Base-by-base conservation (phyloP, 2,888 invertebrate species). In the Malachius bipustulatus region DNA sequence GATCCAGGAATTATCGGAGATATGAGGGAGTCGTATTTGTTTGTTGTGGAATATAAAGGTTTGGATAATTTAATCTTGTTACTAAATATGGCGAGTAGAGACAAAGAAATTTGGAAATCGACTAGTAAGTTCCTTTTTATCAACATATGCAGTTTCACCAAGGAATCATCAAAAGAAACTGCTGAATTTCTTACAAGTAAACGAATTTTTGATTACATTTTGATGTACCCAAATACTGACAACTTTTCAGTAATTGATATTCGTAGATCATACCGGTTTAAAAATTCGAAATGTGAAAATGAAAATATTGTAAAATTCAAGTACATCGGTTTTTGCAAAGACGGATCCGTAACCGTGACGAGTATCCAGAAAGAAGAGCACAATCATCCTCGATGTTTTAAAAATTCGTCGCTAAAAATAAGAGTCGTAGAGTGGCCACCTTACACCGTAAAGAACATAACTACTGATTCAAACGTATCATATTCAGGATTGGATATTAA, bases 391-490 rank as follows among this genome's bases (percentile, higher is more conserved):
- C 38, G 37, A 1, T 43, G 52, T 34, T 40, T 58, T 16, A 45
- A 48, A 15, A 46, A 47, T 10, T 55, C 54, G 32, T 35, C 41
- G 8, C 36, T 58, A 3, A 45, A 45, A 36, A 47, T 54, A 3
- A 19, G 50, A 16, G 49, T 53, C 2, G 45, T 54, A 4, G 37
- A 49, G n/a, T 52, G 47, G 44, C 54, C 50, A 9, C 57, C 57
- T 2, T 57, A 48, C 33, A 45, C 56, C 4, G 39, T 55, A 19
- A n/a, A 6, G n/a, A 19, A 19, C 6, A 6, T 8, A 6, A 8
- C 24, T 19, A 19, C 6, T n/a, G 24, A 19, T 8, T 8, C n/a
- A 9, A 35, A 42, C 12, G 47, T 48, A 10, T 34, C 36, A 14
- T 11, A 27, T 3, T n/a, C n/a, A n/a, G 37, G 37, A 4, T 12